Evolutionary conservation across 2,113 vertebrate genomes (phyloP).

Genomic region (Sisor rabdophorus): DNA sequence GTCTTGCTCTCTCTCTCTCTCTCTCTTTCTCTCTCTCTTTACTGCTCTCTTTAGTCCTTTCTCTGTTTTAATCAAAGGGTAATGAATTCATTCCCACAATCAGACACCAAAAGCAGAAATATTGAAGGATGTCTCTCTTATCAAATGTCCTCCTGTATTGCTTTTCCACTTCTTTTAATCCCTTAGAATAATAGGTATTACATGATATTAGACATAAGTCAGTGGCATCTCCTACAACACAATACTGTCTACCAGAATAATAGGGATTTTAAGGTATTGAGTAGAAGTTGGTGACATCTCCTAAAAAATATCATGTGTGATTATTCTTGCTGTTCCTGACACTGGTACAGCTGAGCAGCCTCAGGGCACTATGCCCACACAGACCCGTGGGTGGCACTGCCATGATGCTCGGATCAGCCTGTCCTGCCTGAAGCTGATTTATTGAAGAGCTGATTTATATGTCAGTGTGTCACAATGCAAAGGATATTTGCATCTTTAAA

Average conservation of each 20-base stretch:
- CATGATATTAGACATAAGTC: conserved; percentile 12
- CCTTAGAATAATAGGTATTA: conserved; percentile 11
- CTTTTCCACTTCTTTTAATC: background rate
- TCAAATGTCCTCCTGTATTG: conserved; percentile 14
- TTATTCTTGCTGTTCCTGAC: conserved; percentile 31
- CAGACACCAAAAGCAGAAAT: conserved; percentile 21
- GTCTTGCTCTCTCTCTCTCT: background rate
- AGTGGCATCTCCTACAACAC: conserved; percentile 11
- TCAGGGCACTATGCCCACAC: conserved; percentile 25
- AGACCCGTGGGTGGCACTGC: conserved; percentile 18
- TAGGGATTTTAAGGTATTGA: conserved; percentile 19
- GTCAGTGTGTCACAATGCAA: conserved; percentile 5
- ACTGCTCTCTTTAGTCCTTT: background rate
- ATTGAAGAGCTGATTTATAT: conserved; percentile 17
- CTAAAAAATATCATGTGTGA: conserved; percentile 20
- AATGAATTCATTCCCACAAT: conserved; percentile 29
- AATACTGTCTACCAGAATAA: conserved; percentile 29
- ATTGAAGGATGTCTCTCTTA: conserved; percentile 30
- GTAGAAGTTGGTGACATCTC: conserved; percentile 9
- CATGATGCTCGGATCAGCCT: conserved; percentile 18
- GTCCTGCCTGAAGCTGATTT: conserved; percentile 12
- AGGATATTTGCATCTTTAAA: background rate
- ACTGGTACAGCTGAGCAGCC: conserved; percentile 20
- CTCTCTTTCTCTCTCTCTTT: background rate
- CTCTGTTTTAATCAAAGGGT: conserved; percentile 37